phyloP scores from a whole-genome alignment of 2,888 invertebrate species.

The Octonoba sinensis region DNA sequence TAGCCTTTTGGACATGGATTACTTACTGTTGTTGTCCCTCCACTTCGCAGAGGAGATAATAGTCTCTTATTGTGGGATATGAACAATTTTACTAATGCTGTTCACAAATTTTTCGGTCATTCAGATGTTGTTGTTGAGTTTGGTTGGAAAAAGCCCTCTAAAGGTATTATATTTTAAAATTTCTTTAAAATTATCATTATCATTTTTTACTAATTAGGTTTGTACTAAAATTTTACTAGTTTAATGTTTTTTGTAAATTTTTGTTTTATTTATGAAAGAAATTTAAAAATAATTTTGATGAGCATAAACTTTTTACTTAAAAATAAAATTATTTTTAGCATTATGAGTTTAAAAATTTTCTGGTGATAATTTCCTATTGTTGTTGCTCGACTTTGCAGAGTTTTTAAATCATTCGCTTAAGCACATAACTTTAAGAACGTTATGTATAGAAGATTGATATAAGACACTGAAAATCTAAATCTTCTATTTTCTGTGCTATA shows the following conservation, averaged over 20 bases:
- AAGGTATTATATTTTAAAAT: constrained; percentile 68
- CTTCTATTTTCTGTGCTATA: too few relatives aligned
- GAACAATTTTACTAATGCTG: constrained; percentile 75
- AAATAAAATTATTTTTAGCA: too few relatives aligned
- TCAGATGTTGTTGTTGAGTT: constrained; percentile 94
- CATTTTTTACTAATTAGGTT: not conserved
- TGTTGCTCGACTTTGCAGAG: too few relatives aligned
- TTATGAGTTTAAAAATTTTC: too few relatives aligned
- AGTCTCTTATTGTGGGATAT: constrained; percentile 84
- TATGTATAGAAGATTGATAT: too few relatives aligned
- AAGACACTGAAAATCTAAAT: too few relatives aligned
- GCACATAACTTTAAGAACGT: too few relatives aligned
- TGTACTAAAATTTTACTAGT: not conserved
- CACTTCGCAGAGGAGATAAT: constrained; percentile 88
- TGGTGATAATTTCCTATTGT: too few relatives aligned
- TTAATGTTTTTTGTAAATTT: not conserved
- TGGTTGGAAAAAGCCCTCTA: constrained; percentile 83
- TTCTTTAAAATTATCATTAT: not conserved
- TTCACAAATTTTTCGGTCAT: constrained; percentile 93
- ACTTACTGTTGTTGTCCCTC: constrained; percentile 91
- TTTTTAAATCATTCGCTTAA: too few relatives aligned
- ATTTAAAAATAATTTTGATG: not conserved
- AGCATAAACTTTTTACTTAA: too few relatives aligned
- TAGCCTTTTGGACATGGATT: constrained; percentile 93
- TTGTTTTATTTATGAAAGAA: not conserved